A percentile compares a stretch with the other conserved stretches of the same genome.
Evolutionary conservation across 2,888 invertebrate genomes (phyloP).

Genomic region (Leucoptera coffeella): DNA sequence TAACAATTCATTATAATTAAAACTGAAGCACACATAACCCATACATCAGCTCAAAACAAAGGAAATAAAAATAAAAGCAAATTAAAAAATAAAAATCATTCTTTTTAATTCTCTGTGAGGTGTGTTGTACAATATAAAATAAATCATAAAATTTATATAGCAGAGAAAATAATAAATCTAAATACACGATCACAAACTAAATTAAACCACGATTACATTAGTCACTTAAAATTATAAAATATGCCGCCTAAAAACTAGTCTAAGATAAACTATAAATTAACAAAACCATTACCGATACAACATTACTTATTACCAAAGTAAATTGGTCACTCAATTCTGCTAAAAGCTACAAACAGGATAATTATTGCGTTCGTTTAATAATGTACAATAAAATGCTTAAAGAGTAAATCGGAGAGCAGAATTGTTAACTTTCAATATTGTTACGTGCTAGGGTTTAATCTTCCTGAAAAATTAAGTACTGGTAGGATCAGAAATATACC

Average conservation of each 20-base stretch:
- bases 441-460: too few species aligned
- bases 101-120: conserved; percentile 43
- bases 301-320: too few species aligned
- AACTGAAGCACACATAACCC: conserved; percentile 1
- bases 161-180: background rate
- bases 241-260: background rate
- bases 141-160: conserved; percentile 7
- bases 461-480: too few species aligned
- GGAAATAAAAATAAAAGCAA: conserved; percentile 15
- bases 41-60: conserved; percentile 10
- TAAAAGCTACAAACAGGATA: too few species aligned
- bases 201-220: background rate
- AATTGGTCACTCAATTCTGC: too few species aligned
- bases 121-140: conserved; percentile 31
- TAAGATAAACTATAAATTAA: background rate
- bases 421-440: too few species aligned
- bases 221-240: background rate
- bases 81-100: conserved; percentile 31
- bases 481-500: too few species aligned
- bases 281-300: too few species aligned
- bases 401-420: too few species aligned
- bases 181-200: background rate
- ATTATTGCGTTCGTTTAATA: too few species aligned
- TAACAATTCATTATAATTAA: background rate
- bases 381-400: too few species aligned